These are phyloP conservation scores for Lagenorhynchus albirostris DNA, from an alignment of 2,113 vertebrate genomes.

Conservation along the genomic window DNA sequence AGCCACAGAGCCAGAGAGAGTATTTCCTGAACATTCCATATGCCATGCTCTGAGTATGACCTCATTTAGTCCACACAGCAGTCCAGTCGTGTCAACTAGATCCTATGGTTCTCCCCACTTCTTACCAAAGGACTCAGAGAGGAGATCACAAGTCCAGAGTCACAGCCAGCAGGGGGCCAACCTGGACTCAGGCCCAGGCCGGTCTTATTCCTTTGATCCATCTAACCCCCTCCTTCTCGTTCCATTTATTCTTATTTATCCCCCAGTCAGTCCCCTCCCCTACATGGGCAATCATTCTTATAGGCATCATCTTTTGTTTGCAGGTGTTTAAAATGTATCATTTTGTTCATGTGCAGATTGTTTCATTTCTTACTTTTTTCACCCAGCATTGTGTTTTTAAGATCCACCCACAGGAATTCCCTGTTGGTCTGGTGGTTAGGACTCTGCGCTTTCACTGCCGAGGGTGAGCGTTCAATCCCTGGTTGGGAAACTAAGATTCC, in stretches of 20 bases:
- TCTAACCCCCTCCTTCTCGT: background rate
- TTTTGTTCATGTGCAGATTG: background rate
- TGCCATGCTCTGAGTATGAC: background rate
- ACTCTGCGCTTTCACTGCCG: no score
- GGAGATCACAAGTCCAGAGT: background rate
- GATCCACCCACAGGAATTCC: background rate
- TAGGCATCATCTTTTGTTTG: background rate
- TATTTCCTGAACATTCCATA: background rate
- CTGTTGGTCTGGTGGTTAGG: no score
- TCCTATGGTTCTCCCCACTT: background rate
- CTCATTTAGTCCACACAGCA: background rate
- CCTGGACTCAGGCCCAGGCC: background rate
- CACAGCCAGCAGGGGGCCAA: background rate
- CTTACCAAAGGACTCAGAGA: background rate
- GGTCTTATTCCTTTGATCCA: background rate
- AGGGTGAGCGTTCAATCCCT: no score
- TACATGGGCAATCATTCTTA: background rate
- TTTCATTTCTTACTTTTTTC: background rate
- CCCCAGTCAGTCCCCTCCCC: background rate
- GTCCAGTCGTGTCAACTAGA: fast-evolving
- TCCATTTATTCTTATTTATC: background rate
- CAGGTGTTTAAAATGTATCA: background rate
- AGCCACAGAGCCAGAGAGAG: background rate
- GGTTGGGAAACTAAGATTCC: no score
- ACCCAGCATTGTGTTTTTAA: background rate